Conservation (phyloP, 2,113 vertebrate genomes). For the Lophochroa leadbeateri region DNA sequence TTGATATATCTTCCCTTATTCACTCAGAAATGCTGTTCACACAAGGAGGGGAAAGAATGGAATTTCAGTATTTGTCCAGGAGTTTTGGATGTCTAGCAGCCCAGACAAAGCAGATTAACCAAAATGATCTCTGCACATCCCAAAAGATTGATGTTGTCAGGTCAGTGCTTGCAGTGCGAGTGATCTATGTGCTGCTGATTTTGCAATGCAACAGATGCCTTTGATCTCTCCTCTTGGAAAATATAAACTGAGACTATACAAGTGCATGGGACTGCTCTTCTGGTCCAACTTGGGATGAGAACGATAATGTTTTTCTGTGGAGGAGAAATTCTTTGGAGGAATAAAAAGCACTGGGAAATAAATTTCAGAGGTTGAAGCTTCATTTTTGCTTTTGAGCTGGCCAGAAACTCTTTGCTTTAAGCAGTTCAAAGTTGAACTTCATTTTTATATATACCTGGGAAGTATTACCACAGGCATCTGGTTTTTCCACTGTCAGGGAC, state of each 20-base stretch:
- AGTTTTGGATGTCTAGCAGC: neutral
- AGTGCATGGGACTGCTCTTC: neutral
- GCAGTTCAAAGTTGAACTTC: neutral
- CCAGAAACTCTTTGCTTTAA: neutral
- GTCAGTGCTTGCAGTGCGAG: neutral
- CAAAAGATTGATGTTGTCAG: neutral
- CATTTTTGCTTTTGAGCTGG: neutral
- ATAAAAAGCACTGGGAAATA: neutral
- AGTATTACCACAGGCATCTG: neutral
- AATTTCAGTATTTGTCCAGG: neutral
- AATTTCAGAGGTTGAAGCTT: neutral
- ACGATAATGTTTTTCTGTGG: neutral
- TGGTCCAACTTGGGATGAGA: neutral
- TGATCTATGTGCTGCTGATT: neutral
- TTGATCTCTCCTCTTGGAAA: neutral
- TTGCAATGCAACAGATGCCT: neutral
- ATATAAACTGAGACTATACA: neutral
- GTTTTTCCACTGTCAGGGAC: neutral
- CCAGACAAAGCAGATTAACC: neutral
- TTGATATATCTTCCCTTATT: neutral
- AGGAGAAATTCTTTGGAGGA: neutral
- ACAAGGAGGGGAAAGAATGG: neutral
- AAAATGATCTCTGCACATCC: neutral
- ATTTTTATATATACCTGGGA: neutral
- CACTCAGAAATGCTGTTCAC: neutral